Evolutionary conservation across 2,797 vertebrate species (phyloP).

Genomic region (Sebastes taczanowskii): DNA sequence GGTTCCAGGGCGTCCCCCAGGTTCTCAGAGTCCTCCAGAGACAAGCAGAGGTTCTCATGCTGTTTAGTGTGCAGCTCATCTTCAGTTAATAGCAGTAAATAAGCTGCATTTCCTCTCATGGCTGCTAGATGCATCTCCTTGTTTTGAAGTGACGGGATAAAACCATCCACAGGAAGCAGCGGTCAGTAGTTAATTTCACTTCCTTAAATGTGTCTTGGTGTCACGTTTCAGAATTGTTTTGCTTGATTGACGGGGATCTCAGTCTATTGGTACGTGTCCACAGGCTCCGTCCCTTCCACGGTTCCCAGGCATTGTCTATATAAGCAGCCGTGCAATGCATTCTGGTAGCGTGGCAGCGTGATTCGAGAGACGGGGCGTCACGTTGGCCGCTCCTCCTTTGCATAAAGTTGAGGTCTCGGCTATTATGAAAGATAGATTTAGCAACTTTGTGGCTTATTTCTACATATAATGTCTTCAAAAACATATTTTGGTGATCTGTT

Average conservation of each 20-base stretch:
- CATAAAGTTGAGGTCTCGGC: no score
- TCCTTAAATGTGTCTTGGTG: conserved; percentile 3
- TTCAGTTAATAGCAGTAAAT: background rate
- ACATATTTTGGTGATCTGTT: fast-evolving
- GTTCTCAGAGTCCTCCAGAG: background rate
- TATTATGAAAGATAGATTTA: no score
- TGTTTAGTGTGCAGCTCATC: background rate
- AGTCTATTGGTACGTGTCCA: no score
- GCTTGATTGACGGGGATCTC: background rate
- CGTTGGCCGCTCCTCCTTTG: no score
- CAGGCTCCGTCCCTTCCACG: no score
- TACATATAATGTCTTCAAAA: no score
- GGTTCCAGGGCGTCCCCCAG: background rate
- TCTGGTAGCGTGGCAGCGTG: no score
- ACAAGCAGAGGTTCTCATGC: background rate
- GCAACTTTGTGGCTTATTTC: no score
- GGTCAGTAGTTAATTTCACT: conserved; percentile 13
- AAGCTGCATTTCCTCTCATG: background rate
- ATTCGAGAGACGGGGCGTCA: no score
- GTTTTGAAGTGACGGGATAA: background rate
- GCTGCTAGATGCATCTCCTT: background rate
- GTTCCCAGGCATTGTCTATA: no score
- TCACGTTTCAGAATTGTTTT: background rate
- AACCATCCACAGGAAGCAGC: background rate
- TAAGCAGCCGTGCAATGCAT: no score